Conservation (phyloP, 2,797 vertebrate species). For the Epinephelus malabaricus region DNA sequence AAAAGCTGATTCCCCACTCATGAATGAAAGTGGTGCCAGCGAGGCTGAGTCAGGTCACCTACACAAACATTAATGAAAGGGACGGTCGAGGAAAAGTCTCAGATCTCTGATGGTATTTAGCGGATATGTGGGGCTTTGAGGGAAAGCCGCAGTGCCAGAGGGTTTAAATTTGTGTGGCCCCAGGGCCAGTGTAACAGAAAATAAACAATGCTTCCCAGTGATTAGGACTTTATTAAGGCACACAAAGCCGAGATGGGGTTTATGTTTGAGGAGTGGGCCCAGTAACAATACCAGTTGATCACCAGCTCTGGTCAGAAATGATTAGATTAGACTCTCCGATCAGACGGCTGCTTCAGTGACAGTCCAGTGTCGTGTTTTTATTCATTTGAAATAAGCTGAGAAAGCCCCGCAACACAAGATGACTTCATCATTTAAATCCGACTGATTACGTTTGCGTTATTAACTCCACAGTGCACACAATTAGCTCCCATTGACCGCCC, state of each 20-base stretch:
- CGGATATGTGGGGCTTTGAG: slow-evolving; percentile 74
- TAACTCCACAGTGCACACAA: slow-evolving; percentile 66
- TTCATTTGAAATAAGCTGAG: slow-evolving; percentile 9
- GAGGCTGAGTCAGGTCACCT: slow-evolving; percentile 52
- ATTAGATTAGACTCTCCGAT: slow-evolving; percentile 16
- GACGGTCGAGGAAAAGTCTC: slow-evolving; percentile 55
- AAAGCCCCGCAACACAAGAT: slow-evolving; percentile 11
- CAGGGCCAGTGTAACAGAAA: slow-evolving; percentile 80
- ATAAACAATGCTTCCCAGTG: slow-evolving; percentile 82
- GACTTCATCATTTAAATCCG: slow-evolving; percentile 49
- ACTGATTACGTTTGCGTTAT: slow-evolving; percentile 58
- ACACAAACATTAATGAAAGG: slow-evolving; percentile 47
- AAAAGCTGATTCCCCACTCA: slow-evolving; percentile 21
- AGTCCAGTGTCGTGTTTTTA: not conserved
- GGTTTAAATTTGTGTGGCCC: slow-evolving; percentile 83
- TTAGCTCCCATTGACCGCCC: slow-evolving; percentile 70
- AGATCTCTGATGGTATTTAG: slow-evolving; percentile 72
- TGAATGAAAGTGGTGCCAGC: slow-evolving; percentile 25
- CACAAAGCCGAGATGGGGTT: slow-evolving; percentile 69
- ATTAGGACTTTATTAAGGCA: slow-evolving; percentile 82
- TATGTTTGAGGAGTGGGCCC: slow-evolving; percentile 58
- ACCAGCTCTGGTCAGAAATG: not conserved
- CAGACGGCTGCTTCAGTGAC: not conserved
- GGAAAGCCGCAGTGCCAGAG: slow-evolving; percentile 69
- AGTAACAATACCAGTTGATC: slow-evolving; percentile 36